Conservation (phyloP, 2,888 invertebrate genomes). For the Chymomyza amoena region DNA sequence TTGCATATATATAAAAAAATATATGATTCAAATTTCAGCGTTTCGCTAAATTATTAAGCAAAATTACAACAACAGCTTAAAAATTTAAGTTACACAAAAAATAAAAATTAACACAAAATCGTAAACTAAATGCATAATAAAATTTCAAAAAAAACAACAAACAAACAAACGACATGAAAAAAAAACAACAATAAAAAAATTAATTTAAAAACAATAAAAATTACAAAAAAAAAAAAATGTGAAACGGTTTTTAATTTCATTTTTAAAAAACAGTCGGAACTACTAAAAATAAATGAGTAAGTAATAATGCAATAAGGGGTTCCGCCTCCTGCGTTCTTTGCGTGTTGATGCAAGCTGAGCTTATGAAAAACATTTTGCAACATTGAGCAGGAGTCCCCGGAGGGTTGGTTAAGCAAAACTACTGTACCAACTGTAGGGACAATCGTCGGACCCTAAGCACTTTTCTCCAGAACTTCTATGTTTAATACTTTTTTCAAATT, state of each 20-base stretch:
- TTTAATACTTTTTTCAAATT: no score
- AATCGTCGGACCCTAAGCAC: no score
- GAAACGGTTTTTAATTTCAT: not conserved
- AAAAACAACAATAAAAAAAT: slow-evolving; percentile 45
- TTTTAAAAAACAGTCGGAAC: no score
- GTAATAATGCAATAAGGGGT: no score
- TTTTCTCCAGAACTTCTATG: no score
- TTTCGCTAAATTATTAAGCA: slow-evolving; percentile 41
- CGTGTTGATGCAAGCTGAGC: no score
- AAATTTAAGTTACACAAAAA: slow-evolving; percentile 5
- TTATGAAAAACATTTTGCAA: no score
- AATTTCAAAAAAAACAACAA: slow-evolving; percentile 17
- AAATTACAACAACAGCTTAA: slow-evolving; percentile 8
- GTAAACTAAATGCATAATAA: slow-evolving; percentile 15
- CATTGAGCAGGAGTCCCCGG: no score
- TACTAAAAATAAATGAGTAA: no score
- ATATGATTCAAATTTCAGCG: slow-evolving; percentile 32
- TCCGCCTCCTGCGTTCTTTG: no score
- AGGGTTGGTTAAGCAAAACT: no score
- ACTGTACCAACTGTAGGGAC: no score
- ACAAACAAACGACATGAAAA: slow-evolving; percentile 39
- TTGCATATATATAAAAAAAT: not conserved
- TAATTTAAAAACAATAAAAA: slow-evolving; percentile 69
- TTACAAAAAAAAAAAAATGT: slow-evolving; percentile 49
- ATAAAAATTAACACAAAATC: slow-evolving; percentile 11